phyloP scores from a whole-genome alignment of 2,797 vertebrate genomes.

The Pangasius larnaudii region DNA sequence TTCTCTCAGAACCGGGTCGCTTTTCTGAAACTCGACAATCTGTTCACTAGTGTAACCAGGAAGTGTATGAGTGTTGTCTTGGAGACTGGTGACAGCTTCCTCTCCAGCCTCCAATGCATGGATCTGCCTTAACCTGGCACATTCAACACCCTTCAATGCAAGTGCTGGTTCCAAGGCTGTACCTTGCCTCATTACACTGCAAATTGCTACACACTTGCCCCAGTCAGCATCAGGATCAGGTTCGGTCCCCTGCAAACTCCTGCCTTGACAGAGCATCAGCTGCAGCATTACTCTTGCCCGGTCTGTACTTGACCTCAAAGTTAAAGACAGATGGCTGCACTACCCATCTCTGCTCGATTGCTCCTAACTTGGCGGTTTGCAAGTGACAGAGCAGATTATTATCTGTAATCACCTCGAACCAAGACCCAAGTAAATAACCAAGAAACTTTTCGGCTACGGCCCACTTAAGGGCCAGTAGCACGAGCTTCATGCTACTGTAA shows the following conservation, averaged over 20 bases:
- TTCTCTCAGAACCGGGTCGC: neutral
- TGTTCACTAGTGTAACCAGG: slow-evolving; percentile 17
- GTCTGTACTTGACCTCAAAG: neutral
- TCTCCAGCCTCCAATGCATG: neutral
- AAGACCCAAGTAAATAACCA: slow-evolving; percentile 17
- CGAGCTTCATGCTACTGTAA: neutral
- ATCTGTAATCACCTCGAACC: neutral
- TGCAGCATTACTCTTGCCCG: neutral
- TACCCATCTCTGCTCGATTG: neutral
- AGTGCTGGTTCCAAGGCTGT: neutral
- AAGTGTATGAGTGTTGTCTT: neutral
- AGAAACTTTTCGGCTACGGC: neutral
- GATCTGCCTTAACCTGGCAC: neutral
- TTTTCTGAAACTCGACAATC: neutral
- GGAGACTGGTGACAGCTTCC: too few relatives aligned
- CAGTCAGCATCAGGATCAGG: neutral
- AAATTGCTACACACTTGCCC: slow-evolving; percentile 17
- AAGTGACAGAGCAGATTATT: neutral
- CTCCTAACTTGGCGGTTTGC: neutral
- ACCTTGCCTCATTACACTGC: slow-evolving; percentile 1
- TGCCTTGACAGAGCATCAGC: neutral
- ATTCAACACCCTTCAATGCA: neutral
- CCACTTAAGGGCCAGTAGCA: neutral
- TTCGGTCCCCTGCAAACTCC: slow-evolving; percentile 11
- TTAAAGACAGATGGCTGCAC: neutral